Evolutionary conservation across 1,140 invertebrate genomes (phyloP), one percentile per base, ranked within the genome.

Genomic region (Calosoma granatense): DNA sequence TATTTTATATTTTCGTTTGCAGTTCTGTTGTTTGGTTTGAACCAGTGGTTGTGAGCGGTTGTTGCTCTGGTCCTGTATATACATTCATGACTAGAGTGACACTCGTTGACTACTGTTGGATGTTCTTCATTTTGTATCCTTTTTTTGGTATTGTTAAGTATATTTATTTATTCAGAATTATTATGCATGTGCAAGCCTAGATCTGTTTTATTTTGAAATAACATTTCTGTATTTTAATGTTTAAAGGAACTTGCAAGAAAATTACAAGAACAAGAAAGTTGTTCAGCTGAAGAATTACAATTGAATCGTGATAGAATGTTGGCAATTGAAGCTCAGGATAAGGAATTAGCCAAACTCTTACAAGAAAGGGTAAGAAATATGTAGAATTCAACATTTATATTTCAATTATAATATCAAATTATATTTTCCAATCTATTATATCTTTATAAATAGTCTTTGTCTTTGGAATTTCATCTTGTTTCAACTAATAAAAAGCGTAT

Each of bases 261-360:
- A 59, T 64, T 81, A 57, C 77, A 74, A 68, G 80, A 78, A 56
- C 73, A 80, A 63, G 78, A 81, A 57, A 82, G 81, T 61, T 78
- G 79, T 22, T 67, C 74, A 12, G 41, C 41, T 9, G 74, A 81
- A 56, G 77, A 80, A 60, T 76, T 79, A 19, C 75, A 83, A 63
- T 67, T 83, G 20, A 78, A 89, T 63, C 64, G 77, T 22, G 88
- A 92, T 72, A 80, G 84, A 65, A 78, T 88, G 61, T 69, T 85
- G 58, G 90, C 90, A 6, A 92, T 95, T 53, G 92, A 97, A 74
- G 87, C 87, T 2, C 92, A 95, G 69, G 93, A 97, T 70, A 83
- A 89, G 51, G 90, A 95, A 71, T 74, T 96, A 1, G 93, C 93
- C 0, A 82, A 85, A 65, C 81, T 95, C 68, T 75, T 97, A 39